Base-by-base conservation (phyloP, 2,888 invertebrate species). In the Keiferia lycopersicella region DNA sequence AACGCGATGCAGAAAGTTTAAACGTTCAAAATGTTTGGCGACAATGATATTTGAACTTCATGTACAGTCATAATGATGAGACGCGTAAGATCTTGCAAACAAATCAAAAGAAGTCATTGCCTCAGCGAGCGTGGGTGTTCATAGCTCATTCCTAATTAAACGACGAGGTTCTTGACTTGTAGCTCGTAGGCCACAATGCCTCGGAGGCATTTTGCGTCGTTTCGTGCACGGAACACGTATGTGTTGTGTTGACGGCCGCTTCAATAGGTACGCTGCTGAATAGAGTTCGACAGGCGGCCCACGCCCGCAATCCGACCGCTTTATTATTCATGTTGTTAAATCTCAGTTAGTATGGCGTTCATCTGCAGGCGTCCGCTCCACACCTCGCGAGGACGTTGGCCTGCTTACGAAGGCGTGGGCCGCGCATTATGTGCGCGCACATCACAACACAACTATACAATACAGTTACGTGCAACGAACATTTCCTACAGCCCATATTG, bases 81-180 rank as follows among this genome's bases (percentile, higher is more conserved):
- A 69, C 75, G 70, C 76, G 73, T 81, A 78, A 82, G 78, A 77
- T 76, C 73, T 79, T 79, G 79, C 75, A 82, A 84, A 85, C 84
- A 77, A 85, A 86, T 85, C 83, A 86, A 86, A 80, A 81, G 80
- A 78, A 87, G 86, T 84, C 86, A 83, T 83, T 84, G 85, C 78
- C 83, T 85, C 73, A 78, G 73, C 70, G 74, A 72, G 76, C 77
- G 86, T 85, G 82, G 85, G 87, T 83, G 83, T 83, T 82, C 83
- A 82, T 86, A 87, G 86, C 83, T 88, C 84, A 86, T 80, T 80
- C 79, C 79, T 87, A 86, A 88, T 88, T 87, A 84, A 87, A 86
- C 82, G 81, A 77, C 81, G 85, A 85, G 86, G 85, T 87, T 84
- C 83, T 87, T 84, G 84, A 87, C 86, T 84, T 75, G 71, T 62